Percentiles rank a stretch among this genome's conserved stretches.
phyloP scores from a whole-genome alignment of 2,797 vertebrate species.

The Gila robusta region DNA sequence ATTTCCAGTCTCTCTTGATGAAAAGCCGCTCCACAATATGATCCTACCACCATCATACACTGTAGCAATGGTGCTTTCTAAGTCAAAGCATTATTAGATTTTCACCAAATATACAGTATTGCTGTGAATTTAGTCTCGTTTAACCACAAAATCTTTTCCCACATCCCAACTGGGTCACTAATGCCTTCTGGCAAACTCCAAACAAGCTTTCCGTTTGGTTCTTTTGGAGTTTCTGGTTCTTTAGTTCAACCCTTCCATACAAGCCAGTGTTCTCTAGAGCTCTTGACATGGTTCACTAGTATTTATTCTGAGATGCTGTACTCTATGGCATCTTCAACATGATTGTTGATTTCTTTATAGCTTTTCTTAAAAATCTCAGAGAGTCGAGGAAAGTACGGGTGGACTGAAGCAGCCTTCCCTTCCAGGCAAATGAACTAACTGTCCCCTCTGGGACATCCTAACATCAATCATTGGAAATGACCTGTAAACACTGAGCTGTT shows the following conservation, averaged over 20 bases:
- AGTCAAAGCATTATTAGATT: not conserved
- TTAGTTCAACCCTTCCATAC: not conserved
- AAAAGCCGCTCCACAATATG: not conserved
- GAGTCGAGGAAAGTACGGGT: not conserved
- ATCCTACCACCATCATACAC: not conserved
- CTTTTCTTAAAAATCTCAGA: not conserved
- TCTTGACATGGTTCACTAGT: not conserved
- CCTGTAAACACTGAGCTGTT: not conserved
- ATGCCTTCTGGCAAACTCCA: slow-evolving; percentile 3
- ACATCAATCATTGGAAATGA: not conserved
- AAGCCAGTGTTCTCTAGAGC: not conserved
- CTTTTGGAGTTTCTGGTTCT: not conserved
- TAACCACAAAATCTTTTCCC: not conserved
- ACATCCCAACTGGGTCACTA: not conserved
- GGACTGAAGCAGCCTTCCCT: not conserved
- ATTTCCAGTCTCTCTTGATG: not conserved
- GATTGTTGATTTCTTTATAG: not conserved
- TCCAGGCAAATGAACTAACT: not conserved
- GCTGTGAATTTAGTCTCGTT: not conserved
- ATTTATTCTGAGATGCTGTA: not conserved
- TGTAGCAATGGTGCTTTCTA: not conserved
- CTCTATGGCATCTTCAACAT: not conserved
- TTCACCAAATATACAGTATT: not conserved
- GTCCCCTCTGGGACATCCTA: slow-evolving; percentile 1
- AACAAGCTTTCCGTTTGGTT: slow-evolving; percentile 15